Evolutionary conservation across 2,888 invertebrate genomes (phyloP).

Genomic region (Drosophila gaucha): DNA sequence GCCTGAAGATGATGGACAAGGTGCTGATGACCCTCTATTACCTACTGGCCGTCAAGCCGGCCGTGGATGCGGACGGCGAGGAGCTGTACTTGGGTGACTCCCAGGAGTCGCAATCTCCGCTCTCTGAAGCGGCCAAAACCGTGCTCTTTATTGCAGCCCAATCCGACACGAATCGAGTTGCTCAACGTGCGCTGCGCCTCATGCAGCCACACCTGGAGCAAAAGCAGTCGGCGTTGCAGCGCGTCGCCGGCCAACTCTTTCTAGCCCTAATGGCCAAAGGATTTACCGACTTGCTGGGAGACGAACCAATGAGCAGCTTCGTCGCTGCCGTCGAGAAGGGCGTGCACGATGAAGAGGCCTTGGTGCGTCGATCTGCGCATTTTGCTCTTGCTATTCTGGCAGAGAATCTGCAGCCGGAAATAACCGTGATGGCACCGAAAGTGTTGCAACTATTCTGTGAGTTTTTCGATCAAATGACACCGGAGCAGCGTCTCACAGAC

Average conservation of each 20-base stretch:
- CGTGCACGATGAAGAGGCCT: background rate
- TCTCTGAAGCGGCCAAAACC: conserved; percentile 5
- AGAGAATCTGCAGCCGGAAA: conserved; percentile 14
- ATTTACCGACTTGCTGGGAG: background rate
- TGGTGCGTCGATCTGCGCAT: background rate
- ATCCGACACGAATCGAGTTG: conserved; percentile 10
- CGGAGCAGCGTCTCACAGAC: background rate
- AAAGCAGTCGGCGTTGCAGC: background rate
- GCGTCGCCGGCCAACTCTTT: background rate
- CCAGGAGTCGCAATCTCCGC: background rate
- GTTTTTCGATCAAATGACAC: conserved; percentile 5
- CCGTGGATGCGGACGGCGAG: conserved; percentile 1
- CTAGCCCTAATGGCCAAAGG: conserved; percentile 11
- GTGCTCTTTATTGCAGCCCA: conserved; percentile 1
- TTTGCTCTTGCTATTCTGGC: conserved; percentile 1
- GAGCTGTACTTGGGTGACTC: background rate
- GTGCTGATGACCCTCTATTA: conserved; percentile 4
- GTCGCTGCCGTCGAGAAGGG: conserved; percentile 2
- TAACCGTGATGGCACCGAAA: background rate
- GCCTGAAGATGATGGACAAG: conserved; percentile 9
- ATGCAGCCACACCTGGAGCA: background rate
- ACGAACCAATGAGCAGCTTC: background rate
- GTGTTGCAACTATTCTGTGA: background rate
- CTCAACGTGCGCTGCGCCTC: conserved; percentile 4
- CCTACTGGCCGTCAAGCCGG: conserved; percentile 2